Base-by-base conservation (phyloP, 2,888 invertebrate species). In the Drosophila meridionalis region DNA sequence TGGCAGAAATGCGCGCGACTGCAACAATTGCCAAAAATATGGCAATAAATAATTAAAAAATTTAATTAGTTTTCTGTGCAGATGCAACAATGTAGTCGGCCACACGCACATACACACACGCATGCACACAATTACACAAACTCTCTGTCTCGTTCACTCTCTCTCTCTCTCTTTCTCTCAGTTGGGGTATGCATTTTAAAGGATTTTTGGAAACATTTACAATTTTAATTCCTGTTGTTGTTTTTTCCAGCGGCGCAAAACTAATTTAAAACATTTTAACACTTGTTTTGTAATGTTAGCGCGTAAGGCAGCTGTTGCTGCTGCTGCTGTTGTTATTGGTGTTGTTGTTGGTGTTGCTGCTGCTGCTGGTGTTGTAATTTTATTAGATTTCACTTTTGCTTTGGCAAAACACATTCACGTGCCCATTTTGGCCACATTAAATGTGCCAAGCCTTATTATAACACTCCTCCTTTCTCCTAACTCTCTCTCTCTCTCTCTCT, bases 201-300 rank as follows among this genome's bases (percentile, higher is more conserved):
- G 70, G 56, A 73, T 79, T 79, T 79, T 59, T 53, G n/a, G 42
- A 53, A 55, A 73, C 71, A 71, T 67, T 72, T 69, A 66, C 62
- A 78, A 76, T 76, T 83, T 76, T 77, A 82, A 67, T 72, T 57
- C 61, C 60, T 63, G 50, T 53, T 63, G 45, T 42, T 78, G 63
- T 62, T 55, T 2, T 2, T 69, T 53, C 50, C 76, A 64, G 63
- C 69, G 59, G 76, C 71, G 55, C 20, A 89, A 89, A 88, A 89
- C 88, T 88, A 89, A 88, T 87, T 89, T 85, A 69, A 88, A 89
- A 89, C 83, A 89, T 89, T 88, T 89, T 82, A 87, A 84, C 87
- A 87, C 89, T 84, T 88, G 88, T 83, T 83, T 83, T 74, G 68
- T 48, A 73, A 77, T 72, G 55, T 61, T 56, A n/a, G 40, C 34